A percentile compares a stretch with the other conserved stretches of the same genome.
These are phyloP conservation scores for Cephus nigrinus DNA, from an alignment of 2,888 invertebrate species.

Conservation along the genomic window DNA sequence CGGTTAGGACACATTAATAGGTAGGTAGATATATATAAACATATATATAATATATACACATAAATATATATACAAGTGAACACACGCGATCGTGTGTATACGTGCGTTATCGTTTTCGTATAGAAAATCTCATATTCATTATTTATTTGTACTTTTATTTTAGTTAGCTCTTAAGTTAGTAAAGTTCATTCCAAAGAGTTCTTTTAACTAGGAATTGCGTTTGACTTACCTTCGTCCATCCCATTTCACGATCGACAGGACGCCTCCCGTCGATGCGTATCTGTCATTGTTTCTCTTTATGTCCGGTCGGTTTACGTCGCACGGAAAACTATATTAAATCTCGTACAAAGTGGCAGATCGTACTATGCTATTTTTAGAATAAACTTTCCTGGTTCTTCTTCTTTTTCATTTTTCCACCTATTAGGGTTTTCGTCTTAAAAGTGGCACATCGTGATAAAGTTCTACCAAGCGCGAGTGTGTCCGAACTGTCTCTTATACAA, in stretches of 20 bases:
- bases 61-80: conserved; percentile 18
- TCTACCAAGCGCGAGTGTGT: background rate
- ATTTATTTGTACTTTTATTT: conserved; percentile 35
- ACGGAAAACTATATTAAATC: background rate
- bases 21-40: conserved; percentile 2
- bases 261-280: background rate
- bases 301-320: background rate
- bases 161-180: conserved; percentile 43
- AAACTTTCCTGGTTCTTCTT: background rate
- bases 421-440: background rate
- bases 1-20: background rate
- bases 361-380: background rate
- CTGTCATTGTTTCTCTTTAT: background rate
- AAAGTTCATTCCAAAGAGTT: conserved; percentile 50
- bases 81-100: background rate
- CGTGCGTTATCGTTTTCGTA: conserved; percentile 1
- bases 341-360: background rate
- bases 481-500: background rate
- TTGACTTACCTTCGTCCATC: conserved; percentile 10
- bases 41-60: conserved; percentile 10
- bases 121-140: conserved; percentile 19
- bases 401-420: background rate
- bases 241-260: background rate
- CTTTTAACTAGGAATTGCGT: background rate
- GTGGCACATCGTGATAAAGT: background rate